Conservation (phyloP, 2,797 vertebrate species). For the Echiichthys vipera region DNA sequence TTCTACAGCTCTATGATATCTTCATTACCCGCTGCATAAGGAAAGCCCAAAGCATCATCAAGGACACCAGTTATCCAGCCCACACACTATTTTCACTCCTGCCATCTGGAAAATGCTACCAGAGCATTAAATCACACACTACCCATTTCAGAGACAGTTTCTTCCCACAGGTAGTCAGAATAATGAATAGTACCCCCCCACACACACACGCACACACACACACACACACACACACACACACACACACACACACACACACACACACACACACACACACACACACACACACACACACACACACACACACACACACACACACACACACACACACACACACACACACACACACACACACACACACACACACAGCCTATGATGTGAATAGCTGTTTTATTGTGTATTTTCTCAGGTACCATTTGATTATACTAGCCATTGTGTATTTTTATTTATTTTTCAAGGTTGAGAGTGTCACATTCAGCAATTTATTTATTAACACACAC, state of each 20-base stretch:
- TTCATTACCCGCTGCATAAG: slow-evolving; percentile 69
- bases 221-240: slow-evolving; percentile 2
- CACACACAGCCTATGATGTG: slow-evolving; percentile 2
- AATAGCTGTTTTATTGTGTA: slow-evolving; percentile 18
- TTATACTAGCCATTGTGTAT: slow-evolving; percentile 13
- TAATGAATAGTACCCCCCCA: slow-evolving; percentile 59
- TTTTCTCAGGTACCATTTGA: slow-evolving; percentile 31
- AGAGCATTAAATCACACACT: slow-evolving; percentile 71
- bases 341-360: neutral
- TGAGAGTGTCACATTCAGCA: neutral
- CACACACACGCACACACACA: slow-evolving; percentile 26
- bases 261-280: neutral
- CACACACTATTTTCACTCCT: slow-evolving; percentile 68
- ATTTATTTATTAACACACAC: slow-evolving; percentile 18
- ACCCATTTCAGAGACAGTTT: slow-evolving; percentile 61
- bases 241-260: slow-evolving; percentile 23
- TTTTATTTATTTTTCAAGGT: slow-evolving; percentile 8
- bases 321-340: slow-evolving; percentile 24
- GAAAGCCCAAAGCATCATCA: slow-evolving; percentile 73
- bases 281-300: slow-evolving; percentile 8
- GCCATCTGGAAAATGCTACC: slow-evolving; percentile 72
- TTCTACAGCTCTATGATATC: slow-evolving; percentile 58
- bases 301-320: slow-evolving; percentile 1
- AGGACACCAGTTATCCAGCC: slow-evolving; percentile 74
- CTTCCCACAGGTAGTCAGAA: slow-evolving; percentile 70